Base-by-base conservation (phyloP, 2,888 invertebrate genomes). In the Eupeodes luniger region DNA sequence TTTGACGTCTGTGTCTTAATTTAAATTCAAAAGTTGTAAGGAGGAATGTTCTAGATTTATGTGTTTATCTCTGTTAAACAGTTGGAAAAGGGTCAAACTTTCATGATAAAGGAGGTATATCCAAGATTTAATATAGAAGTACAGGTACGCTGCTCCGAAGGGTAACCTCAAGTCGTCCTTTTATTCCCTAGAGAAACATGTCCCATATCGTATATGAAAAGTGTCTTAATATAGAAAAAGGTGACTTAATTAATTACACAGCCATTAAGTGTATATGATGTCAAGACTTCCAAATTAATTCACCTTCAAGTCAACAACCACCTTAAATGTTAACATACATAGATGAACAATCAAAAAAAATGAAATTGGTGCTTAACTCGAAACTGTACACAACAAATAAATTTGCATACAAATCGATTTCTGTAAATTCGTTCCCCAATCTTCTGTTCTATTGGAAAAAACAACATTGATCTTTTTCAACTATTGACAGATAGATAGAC, bases 381-480 rank as follows among this genome's bases (percentile, higher is more conserved):
- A 27, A 27, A 27, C 27, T 40, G 40, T 40, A 40, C 40, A 40
- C 9, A 7, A 40, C 40, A 40, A 55, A 76, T 34, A 66, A 83
- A 87, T 83, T 87, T 77, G 66, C 83, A 87, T 87, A 62, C 74
- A 83, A 83, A 80, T 87, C 64, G 79, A 83, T 72, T 83, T 70
- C 34, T 76, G 62, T 80, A 69, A 69, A 27, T 81, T 55, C 66
- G 27, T 44, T 36, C n/a, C 55, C 14, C 53, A 49, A 34, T 34
- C n/a, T 11, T 61, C 0, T 12, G 40, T n/a, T 10, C 62, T 12
- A 36, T n/a, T 2, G 1, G 14, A 40, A 47, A 27, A 64, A 19
- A 27, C 47, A 14, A 47, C 7, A 55, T 44, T 16, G 40, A 72
- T 59, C 27, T 59, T 47, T 27, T 47, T 6, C 10, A 72, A 44